Base-by-base conservation (phyloP, 2,888 invertebrate genomes). In the Eubasilissa splendida region DNA sequence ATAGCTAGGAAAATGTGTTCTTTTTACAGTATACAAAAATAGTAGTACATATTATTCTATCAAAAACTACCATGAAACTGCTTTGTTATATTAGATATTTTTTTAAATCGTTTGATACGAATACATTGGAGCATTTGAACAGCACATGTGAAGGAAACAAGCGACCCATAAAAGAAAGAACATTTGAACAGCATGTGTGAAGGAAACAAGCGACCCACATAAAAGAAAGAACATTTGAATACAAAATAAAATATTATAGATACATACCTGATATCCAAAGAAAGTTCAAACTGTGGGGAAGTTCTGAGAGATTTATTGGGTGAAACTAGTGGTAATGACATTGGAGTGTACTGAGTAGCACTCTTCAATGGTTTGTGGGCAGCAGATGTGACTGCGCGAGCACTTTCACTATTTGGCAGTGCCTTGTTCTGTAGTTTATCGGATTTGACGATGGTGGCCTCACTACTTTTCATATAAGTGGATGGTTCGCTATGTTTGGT, bases 271-370 rank as follows among this genome's bases (percentile, higher is more conserved):
- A 90, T 90, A 85, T 92, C 92, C 77, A 92, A 87, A 85, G 91
- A 91, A 86, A 92, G 88, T 85, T 92, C 92, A 84, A 92, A 92
- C 0, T 91, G 90, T 70, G 91, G 89, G 84, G 88, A 89, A 85
- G 89, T 88, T 83, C 86, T 87, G 73, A 86, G 84, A 83, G 88
- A 88, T 54, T 86, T 87, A 82, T 88, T 88, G 56, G 87, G 85
- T 31, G 87, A 85, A 42, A 85, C 85, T 42, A 89, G 84, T 8
- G 90, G 89, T 74, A 90, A 85, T 81, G 88, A 85, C 89, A 92
- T 87, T 2, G 92, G 92, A 50, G 92, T 91, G 85, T 92, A 93
- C 84, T 92, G 91, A 2, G 90, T 88, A 0, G 90, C 91, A 76
- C 91, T 90, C 85, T 92, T 92, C 76, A 92, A 86, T 10, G 84